phyloP scores from a whole-genome alignment of 2,888 invertebrate species.

The Mythimna loreyi region DNA sequence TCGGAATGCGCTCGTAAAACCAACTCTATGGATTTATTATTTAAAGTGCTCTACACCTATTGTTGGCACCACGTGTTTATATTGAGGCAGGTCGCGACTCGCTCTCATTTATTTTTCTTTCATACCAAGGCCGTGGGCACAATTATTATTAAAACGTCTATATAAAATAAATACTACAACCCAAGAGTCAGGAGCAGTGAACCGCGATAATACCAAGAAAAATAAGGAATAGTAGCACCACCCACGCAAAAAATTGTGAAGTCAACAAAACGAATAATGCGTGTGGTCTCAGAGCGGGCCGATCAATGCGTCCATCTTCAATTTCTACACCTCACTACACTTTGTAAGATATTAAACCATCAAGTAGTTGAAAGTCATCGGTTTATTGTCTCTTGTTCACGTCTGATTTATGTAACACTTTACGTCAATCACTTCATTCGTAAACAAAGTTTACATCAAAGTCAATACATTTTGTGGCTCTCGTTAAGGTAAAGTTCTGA shows the following conservation, averaged over 20 bases:
- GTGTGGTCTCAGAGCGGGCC: slow-evolving; percentile 19
- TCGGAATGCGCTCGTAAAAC: slow-evolving; percentile 84
- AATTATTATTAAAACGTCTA: slow-evolving; percentile 32
- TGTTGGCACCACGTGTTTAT: slow-evolving; percentile 76
- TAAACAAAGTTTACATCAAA: slow-evolving; percentile 5
- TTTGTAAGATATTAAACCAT: slow-evolving; percentile 2
- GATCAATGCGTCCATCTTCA: slow-evolving; percentile 22
- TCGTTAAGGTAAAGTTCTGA: slow-evolving; percentile 31
- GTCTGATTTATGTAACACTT: slow-evolving; percentile 8
- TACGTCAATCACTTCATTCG: slow-evolving; percentile 1
- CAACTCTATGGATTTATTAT: slow-evolving; percentile 83
- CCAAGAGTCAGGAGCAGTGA: slow-evolving; percentile 3
- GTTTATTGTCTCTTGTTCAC: neutral
- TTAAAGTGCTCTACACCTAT: slow-evolving; percentile 82
- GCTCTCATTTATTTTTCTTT: slow-evolving; percentile 52
- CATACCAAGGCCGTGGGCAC: slow-evolving; percentile 33
- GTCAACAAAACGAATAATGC: slow-evolving; percentile 25
- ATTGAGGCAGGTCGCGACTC: slow-evolving; percentile 69
- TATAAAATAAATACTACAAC: slow-evolving; percentile 21
- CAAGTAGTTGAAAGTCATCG: slow-evolving; percentile 4
- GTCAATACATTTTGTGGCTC: neutral
- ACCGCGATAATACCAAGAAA: slow-evolving; percentile 13
- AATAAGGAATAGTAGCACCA: slow-evolving; percentile 23
- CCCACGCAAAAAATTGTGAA: slow-evolving; percentile 14
- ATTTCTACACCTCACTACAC: slow-evolving; percentile 11